phyloP scores from a whole-genome alignment of 2,888 invertebrate species.

The Pandemis heparana region DNA sequence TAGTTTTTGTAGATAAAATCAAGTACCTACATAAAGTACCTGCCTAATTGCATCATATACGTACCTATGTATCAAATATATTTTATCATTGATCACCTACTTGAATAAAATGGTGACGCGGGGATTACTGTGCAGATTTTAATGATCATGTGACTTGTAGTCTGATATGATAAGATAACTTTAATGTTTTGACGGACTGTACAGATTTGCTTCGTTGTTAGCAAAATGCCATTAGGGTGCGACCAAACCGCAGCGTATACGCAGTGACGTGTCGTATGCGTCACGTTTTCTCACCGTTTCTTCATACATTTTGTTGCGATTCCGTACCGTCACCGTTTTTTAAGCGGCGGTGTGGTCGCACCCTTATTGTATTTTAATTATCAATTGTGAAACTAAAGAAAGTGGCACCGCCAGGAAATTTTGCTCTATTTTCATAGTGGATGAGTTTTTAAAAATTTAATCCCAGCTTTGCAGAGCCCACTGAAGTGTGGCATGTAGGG shows the following conservation, averaged over 20 bases:
- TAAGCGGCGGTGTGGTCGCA: no score
- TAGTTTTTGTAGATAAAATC: no score
- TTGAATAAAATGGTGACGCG: neutral
- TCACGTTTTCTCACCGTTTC: no score
- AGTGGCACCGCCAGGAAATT: no score
- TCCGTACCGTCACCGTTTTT: no score
- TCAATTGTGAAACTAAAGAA: neutral
- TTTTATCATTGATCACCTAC: neutral
- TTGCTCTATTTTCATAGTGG: no score
- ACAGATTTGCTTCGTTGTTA: neutral
- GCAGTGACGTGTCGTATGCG: no score
- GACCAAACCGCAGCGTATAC: no score
- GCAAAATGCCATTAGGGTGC: no score
- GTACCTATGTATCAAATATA: neutral
- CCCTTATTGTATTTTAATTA: neutral
- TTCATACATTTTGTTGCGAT: no score
- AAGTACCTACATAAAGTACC: neutral
- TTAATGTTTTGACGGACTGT: neutral
- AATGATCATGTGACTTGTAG: neutral
- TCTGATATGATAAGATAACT: conserved; percentile 1
- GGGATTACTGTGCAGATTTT: neutral
- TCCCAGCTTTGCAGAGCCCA: neutral
- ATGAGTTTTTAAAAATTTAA: neutral
- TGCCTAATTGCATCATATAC: neutral
- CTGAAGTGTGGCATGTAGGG: neutral